Base-by-base conservation (phyloP, 1,140 invertebrate species). In the Leptinotarsa texana region DNA sequence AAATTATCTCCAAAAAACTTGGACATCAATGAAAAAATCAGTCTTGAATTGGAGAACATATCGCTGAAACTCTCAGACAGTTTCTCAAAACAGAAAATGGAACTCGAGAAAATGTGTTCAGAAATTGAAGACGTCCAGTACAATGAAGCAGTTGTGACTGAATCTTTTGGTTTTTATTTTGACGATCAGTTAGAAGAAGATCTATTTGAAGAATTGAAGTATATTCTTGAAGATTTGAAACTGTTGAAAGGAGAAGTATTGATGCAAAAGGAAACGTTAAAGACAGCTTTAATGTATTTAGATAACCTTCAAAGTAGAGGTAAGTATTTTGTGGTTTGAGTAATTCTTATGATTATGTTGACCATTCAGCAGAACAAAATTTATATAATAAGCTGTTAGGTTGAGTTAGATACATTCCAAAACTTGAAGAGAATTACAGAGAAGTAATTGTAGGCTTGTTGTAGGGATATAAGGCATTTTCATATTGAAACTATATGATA, bases 31-130 rank as follows among this genome's bases (percentile, higher is more conserved):
- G 76, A 82, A 33, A 76, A 82, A 73, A 86, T 86, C 76, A 89
- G 92, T 79, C 86, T 88, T 62, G 93, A 92, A 82, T 87, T 94
- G 75, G 93, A 94, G 83, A 92, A 94, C 85, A 93, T 94, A 80
- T 93, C 92, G 17, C 83, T 93, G 61, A 91, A 91, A 84, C 83
- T 93, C 61, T 89, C 92, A 13, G 91, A 90, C 76, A 92, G 88
- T 83, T 89, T 92, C 80, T 87, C 89, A 81, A 86, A 90, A 82
- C 90, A 91, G 78, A 92, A 91, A 79, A 89, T 87, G 74, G 90
- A 92, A 81, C 81, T 92, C 49, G 90, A 91, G 78, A 87, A 89
- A 78, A 91, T 92, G 81, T 92, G 88, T 87, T 88, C 87, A 78
- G 87, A 91, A 85, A 90, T 90, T 87, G 81, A 87, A 69, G 87